These are phyloP conservation scores for Chrysina gloriosa DNA, from an alignment of 2,888 invertebrate genomes.

Conservation along the genomic window DNA sequence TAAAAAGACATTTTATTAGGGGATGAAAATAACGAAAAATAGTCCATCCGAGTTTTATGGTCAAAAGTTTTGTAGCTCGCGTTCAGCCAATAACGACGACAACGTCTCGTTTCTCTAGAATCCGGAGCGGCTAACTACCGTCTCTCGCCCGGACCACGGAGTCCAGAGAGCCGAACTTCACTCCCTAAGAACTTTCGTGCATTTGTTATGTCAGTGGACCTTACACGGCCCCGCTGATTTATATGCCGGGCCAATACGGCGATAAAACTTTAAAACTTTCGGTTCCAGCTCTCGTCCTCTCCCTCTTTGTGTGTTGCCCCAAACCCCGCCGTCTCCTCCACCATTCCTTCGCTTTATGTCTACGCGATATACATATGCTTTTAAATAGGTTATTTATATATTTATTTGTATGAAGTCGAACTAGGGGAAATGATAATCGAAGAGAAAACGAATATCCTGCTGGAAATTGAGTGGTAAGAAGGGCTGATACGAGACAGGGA, in stretches of 20 bases:
- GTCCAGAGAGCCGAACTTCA: conserved; percentile 51
- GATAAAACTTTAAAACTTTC: conserved; percentile 60
- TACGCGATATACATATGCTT: conserved; percentile 50
- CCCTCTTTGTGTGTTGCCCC: conserved; percentile 39
- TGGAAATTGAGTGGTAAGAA: too few relatives aligned
- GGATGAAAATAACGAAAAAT: conserved; percentile 43
- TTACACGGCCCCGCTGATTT: conserved; percentile 59
- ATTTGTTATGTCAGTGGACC: conserved; percentile 64
- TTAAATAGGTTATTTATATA: conserved; percentile 53
- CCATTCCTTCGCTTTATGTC: neutral
- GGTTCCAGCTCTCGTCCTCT: conserved; percentile 46
- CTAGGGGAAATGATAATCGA: too few relatives aligned
- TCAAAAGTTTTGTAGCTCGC: conserved; percentile 42
- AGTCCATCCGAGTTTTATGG: conserved; percentile 43
- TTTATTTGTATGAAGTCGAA: conserved; percentile 3
- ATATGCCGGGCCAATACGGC: conserved; percentile 59
- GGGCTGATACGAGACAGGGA: too few relatives aligned
- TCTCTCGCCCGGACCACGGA: conserved; percentile 45
- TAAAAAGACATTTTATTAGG: conserved; percentile 43
- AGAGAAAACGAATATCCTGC: too few relatives aligned
- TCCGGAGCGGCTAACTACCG: conserved; percentile 46
- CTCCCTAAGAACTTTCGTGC: conserved; percentile 55
- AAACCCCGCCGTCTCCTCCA: neutral
- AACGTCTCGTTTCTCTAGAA: conserved; percentile 26
- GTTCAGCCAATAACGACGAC: conserved; percentile 42